A percentile compares a stretch with the other conserved stretches of the same genome.
phyloP scores from a whole-genome alignment of 2,888 invertebrate genomes.

The Psylliodes chrysocephalus region DNA sequence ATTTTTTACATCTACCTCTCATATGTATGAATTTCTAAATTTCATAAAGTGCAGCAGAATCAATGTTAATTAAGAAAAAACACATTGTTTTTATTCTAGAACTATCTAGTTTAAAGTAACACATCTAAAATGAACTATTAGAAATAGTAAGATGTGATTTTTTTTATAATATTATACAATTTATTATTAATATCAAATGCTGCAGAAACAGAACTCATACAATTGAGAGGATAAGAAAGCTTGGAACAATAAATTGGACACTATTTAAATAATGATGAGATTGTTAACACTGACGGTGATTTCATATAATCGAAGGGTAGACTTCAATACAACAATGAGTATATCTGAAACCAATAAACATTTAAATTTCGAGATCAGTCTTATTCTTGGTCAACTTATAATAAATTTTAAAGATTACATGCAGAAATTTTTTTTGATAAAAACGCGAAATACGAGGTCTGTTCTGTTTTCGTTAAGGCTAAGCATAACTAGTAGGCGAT shows the following conservation, averaged over 20 bases:
- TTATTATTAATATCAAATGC: neutral
- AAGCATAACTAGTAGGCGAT: too few relatives aligned
- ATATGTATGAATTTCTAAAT: slow-evolving; percentile 13
- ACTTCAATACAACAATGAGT: slow-evolving; percentile 43
- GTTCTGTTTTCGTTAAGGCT: too few relatives aligned
- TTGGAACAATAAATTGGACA: slow-evolving; percentile 19
- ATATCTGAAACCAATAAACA: slow-evolving; percentile 40
- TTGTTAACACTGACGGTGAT: slow-evolving; percentile 28
- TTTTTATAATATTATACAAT: neutral
- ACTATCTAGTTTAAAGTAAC: neutral
- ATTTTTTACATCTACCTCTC: slow-evolving; percentile 10
- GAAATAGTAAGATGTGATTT: slow-evolving; percentile 12
- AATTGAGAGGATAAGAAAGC: slow-evolving; percentile 15
- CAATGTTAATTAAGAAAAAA: neutral
- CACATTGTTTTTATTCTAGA: neutral
- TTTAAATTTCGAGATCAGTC: too few relatives aligned
- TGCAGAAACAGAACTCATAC: slow-evolving; percentile 13
- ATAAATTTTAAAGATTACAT: too few relatives aligned
- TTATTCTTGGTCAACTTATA: too few relatives aligned
- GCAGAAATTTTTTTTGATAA: too few relatives aligned
- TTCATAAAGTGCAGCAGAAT: neutral
- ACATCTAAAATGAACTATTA: slow-evolving; percentile 6
- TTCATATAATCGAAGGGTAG: slow-evolving; percentile 29
- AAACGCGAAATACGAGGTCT: too few relatives aligned
- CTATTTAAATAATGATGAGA: slow-evolving; percentile 20